Conservation (phyloP, 2,113 vertebrate species). For the Grantiella picta region DNA sequence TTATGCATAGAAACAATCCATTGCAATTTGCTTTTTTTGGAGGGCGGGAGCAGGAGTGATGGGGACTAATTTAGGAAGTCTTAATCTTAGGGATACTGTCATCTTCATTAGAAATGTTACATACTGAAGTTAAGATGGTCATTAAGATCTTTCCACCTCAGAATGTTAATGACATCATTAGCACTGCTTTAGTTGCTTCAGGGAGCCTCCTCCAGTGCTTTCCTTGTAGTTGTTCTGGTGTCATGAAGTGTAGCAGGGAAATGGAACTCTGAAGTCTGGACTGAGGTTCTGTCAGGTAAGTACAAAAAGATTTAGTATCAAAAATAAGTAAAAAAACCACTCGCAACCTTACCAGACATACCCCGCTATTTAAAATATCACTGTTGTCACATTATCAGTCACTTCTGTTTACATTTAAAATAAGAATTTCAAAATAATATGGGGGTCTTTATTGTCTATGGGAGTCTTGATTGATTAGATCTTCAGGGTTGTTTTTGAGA, state of each 20-base stretch:
- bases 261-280: neutral
- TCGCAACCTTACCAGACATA: neutral
- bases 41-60: accelerated
- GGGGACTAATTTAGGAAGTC: neutral
- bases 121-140: neutral
- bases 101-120: neutral
- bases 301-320: neutral
- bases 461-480: neutral
- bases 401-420: neutral
- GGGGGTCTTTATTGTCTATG: neutral
- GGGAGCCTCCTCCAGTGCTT: neutral
- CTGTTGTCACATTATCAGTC: neutral
- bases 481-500: neutral
- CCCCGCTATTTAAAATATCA: neutral
- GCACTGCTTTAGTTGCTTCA: neutral
- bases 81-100: neutral
- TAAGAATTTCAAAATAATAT: neutral
- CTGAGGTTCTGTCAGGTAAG: neutral
- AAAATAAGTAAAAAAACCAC: neutral
- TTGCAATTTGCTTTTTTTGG: neutral
- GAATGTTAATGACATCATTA: neutral
- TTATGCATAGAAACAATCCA: neutral
- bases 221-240: neutral
- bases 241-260: neutral
- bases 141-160: neutral